Evolutionary conservation across 2,797 vertebrate species (phyloP).

Genomic region (Hoplostethus atlanticus): DNA sequence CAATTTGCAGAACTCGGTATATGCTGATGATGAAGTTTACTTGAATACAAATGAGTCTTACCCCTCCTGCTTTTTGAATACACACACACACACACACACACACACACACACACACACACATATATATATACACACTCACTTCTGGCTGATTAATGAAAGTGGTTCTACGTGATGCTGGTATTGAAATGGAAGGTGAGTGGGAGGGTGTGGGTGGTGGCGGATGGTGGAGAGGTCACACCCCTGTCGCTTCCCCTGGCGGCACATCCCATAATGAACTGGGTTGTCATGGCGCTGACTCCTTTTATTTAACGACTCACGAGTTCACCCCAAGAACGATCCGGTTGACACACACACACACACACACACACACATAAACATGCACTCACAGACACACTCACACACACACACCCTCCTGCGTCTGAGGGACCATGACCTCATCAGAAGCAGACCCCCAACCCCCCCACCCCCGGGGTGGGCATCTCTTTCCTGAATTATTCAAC

Average conservation of each 20-base stretch:
- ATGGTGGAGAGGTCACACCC: slow-evolving; percentile 29
- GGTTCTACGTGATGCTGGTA: slow-evolving; percentile 31
- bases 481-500: slow-evolving; percentile 76
- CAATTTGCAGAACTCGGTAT: slow-evolving; percentile 64
- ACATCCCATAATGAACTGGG: slow-evolving; percentile 58
- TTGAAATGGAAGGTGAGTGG: slow-evolving; percentile 25
- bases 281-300: slow-evolving; percentile 42
- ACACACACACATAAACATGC: slow-evolving; percentile 16
- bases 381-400: background rate
- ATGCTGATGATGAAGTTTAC: slow-evolving; percentile 74
- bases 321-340: background rate
- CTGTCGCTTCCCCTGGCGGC: slow-evolving; percentile 33
- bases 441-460: slow-evolving; percentile 39
- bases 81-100: slow-evolving; percentile 12
- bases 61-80: background rate
- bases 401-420: slow-evolving; percentile 39
- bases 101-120: slow-evolving; percentile 20
- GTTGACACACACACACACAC: slow-evolving; percentile 17
- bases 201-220: background rate
- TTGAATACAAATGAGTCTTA: slow-evolving; percentile 74
- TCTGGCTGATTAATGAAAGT: slow-evolving; percentile 69
- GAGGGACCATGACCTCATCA: slow-evolving; percentile 76
- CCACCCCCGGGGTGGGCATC: slow-evolving; percentile 46
- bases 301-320: slow-evolving; percentile 32
- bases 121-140: slow-evolving; percentile 9